Evolutionary conservation across 2,113 vertebrate species (phyloP).

Genomic region (Serinus canaria): DNA sequence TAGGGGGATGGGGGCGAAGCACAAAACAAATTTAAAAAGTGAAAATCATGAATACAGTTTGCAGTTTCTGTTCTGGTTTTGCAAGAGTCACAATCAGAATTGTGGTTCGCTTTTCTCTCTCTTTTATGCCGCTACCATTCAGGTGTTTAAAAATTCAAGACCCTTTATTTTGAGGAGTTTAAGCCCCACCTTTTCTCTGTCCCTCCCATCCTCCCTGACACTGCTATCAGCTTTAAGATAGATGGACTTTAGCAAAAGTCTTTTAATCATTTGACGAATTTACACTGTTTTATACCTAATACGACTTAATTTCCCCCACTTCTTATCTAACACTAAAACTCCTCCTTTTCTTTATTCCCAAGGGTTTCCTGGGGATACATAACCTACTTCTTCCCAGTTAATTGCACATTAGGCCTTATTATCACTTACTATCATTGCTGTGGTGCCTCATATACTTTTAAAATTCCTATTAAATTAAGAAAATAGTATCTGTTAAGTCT

Average conservation of each 20-base stretch:
- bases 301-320: neutral
- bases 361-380: neutral
- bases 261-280: neutral
- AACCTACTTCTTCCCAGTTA: neutral
- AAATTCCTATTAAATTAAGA: neutral
- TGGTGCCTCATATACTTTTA: neutral
- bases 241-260: neutral
- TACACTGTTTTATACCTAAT: neutral
- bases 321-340: neutral
- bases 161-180: neutral
- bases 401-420: neutral
- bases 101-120: neutral
- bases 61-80: neutral
- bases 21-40: neutral
- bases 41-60: neutral
- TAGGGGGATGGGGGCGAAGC: too few species aligned
- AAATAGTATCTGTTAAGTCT: neutral
- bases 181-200: neutral
- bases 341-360: neutral
- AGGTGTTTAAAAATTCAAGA: neutral
- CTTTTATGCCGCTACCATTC: neutral
- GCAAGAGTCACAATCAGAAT: neutral
- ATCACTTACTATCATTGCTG: neutral
- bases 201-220: neutral
- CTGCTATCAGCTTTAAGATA: neutral